Base-by-base conservation (phyloP, 2,797 vertebrate species). In the Menidia menidia region DNA sequence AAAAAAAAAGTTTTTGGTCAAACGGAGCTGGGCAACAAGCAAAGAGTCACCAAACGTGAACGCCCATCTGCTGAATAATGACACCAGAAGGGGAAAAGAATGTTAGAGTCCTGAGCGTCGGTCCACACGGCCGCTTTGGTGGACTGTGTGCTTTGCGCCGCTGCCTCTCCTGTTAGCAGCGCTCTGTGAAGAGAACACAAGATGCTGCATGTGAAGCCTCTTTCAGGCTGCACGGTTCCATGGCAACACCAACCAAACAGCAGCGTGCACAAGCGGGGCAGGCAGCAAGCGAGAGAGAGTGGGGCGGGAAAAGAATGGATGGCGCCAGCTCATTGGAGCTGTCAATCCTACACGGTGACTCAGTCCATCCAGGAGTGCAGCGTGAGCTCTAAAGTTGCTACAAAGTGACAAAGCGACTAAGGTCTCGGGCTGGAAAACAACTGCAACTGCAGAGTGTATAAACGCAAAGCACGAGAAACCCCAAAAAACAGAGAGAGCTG, bases 131-230 rank as follows among this genome's bases (percentile, higher is more conserved):
- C 91, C 84, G 82, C 85, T 64, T 81, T 88, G 68, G 30, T 71
- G 58, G 60, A 82, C 64, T 75, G 78, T 75, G 69, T 63, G 85
- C 74, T 90, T 91, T 87, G 87, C 82, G 88, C 89, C 88, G 85
- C 88, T 57, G 81, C 68, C 68, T 83, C 93, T 90, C 92, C 80
- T 84, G 90, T 93, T 94, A 87, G 91, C 89, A 74, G 89, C 80
- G 77, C 85, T 96, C 96, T 99, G 96, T 87, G 95, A 96, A 97
- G 93, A 95, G 95, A 98, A 97, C 94, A 99, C 92, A 98, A 97
- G 93, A 98, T 88, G 94, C 93, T 94, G 94, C 87, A 88, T 94
- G 95, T 96, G 91, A 97, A 95, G 94, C 94, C 92, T 95, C 90
- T 80, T 78, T 93, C 92, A 91, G 91, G 92, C 88, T 89, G 81